A percentile compares a stretch with the other conserved stretches of the same genome.
phyloP scores from a whole-genome alignment of 2,888 invertebrate genomes.

The Pyralis farinalis region DNA sequence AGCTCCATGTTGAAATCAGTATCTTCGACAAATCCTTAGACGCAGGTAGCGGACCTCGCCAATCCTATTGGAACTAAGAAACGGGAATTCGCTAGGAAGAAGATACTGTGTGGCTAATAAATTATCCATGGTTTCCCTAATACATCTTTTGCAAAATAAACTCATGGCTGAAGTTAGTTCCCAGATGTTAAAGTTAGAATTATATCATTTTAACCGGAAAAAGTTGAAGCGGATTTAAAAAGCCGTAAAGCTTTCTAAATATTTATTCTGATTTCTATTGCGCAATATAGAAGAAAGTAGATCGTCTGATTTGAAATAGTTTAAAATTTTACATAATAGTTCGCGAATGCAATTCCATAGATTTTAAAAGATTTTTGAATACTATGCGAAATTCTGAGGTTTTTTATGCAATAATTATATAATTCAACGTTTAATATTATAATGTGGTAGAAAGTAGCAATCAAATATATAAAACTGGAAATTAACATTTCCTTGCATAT shows the following conservation, averaged over 20 bases:
- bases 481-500: too few species aligned
- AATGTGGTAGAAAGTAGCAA: background rate
- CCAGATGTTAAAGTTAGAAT: too few species aligned
- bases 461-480: too few species aligned
- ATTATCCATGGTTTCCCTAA: background rate
- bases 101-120: too few species aligned
- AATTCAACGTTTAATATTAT: background rate
- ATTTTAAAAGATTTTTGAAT: background rate
- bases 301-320: background rate
- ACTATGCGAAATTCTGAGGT: background rate
- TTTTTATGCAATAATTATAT: background rate
- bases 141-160: too few species aligned
- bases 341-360: background rate
- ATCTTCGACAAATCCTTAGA: too few species aligned
- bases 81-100: too few species aligned
- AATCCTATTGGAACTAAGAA: too few species aligned
- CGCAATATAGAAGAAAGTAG: conserved; percentile 1
- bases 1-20: too few species aligned
- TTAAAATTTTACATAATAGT: background rate
- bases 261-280: background rate
- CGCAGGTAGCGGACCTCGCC: too few species aligned
- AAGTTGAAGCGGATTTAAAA: background rate
- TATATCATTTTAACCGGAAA: too few species aligned
- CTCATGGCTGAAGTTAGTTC: too few species aligned
- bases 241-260: background rate